These are phyloP conservation scores for Aspidiotus destructor DNA, from an alignment of 2,888 invertebrate genomes.

Conservation along the genomic window DNA sequence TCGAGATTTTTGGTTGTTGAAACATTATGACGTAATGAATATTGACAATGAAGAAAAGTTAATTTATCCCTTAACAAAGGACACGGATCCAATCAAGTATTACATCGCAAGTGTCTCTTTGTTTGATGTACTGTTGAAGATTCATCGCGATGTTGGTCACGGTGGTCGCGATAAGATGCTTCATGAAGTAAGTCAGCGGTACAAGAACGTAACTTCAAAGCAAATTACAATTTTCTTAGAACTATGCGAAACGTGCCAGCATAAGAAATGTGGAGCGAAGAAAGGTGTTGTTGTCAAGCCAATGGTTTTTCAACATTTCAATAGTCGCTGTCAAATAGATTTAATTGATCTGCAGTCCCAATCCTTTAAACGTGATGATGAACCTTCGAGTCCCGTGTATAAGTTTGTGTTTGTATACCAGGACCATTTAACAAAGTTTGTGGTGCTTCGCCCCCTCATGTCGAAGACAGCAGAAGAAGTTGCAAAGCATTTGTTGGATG, in stretches of 20 bases:
- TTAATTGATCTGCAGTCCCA: neutral
- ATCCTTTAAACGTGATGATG: no score
- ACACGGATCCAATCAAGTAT: neutral
- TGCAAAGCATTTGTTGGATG: no score
- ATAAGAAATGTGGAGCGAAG: neutral
- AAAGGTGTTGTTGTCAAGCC: neutral
- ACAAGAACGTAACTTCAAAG: neutral
- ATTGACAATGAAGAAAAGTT: neutral
- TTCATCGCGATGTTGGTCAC: slow-evolving; percentile 5
- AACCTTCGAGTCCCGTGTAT: no score
- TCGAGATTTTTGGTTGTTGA: neutral
- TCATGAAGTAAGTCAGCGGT: neutral
- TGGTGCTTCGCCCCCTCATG: no score
- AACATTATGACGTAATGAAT: neutral
- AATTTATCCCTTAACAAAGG: neutral
- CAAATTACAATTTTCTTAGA: neutral
- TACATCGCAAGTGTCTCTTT: neutral
- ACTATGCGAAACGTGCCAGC: neutral
- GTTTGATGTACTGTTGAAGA: neutral
- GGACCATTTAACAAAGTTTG: no score
- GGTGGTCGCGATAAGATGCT: slow-evolving; percentile 16
- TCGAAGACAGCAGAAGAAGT: no score
- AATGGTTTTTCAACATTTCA: neutral
- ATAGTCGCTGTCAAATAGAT: neutral
- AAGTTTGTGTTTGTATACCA: no score